These are phyloP conservation scores for Silurus meridionalis DNA, from an alignment of 2,113 vertebrate genomes.

Conservation along the genomic window DNA sequence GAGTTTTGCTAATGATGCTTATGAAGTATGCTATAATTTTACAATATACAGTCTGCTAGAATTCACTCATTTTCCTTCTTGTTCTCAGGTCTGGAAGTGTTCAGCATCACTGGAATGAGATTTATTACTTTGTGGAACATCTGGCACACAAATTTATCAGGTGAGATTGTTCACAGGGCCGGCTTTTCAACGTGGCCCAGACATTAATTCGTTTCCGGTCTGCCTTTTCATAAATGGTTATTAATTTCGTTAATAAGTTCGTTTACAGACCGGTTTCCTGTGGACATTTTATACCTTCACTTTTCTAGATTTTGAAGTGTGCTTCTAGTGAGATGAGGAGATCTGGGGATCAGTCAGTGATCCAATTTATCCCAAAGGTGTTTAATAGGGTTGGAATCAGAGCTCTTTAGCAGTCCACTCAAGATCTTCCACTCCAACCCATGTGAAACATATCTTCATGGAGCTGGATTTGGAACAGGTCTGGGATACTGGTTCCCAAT, in stretches of 20 bases:
- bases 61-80: background rate
- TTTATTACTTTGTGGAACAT: slow-evolving; percentile 95
- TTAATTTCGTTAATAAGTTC: background rate
- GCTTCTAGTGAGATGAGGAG: too few relatives aligned
- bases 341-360: too few relatives aligned
- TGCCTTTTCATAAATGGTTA: background rate
- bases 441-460: too few relatives aligned
- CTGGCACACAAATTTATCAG: slow-evolving; percentile 94
- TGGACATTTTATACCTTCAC: background rate
- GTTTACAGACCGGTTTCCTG: background rate
- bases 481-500: too few relatives aligned
- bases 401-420: too few relatives aligned
- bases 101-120: slow-evolving; percentile 95
- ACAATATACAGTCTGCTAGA: background rate
- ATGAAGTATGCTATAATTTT: background rate
- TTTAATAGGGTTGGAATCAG: too few relatives aligned
- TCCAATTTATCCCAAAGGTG: too few relatives aligned
- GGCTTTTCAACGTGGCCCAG: background rate
- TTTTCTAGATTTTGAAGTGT: background rate
- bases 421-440: too few relatives aligned
- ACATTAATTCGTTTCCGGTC: background rate
- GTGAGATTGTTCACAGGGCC: slow-evolving; percentile 60
- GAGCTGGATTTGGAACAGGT: too few relatives aligned
- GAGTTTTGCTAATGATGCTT: background rate
- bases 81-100: slow-evolving; percentile 90